These are phyloP conservation scores for Pongo pygmaeus DNA, from an alignment of 2,113 vertebrate species.

Conservation along the genomic window DNA sequence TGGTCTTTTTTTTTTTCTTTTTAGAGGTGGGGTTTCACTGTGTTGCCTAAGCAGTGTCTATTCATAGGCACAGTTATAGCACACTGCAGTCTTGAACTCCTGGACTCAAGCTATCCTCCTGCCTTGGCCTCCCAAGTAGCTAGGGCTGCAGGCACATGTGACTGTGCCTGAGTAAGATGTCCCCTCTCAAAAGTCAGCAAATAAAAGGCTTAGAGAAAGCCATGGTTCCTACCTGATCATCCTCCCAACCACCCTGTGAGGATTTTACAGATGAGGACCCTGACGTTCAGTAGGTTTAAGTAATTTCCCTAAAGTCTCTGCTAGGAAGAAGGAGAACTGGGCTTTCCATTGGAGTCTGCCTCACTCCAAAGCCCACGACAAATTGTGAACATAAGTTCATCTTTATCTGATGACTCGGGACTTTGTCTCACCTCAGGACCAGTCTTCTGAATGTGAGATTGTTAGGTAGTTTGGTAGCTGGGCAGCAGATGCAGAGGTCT, in stretches of 20 bases:
- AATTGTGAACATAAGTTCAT: neutral
- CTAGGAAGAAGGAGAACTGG: neutral
- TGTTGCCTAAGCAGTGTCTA: neutral
- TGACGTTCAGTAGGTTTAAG: neutral
- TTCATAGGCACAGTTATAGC: neutral
- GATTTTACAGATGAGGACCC: neutral
- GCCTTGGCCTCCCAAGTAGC: neutral
- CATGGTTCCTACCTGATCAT: neutral
- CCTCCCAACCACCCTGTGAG: neutral
- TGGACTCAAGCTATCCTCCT: neutral
- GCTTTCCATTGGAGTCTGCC: neutral
- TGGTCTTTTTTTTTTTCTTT: neutral
- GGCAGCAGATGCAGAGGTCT: neutral
- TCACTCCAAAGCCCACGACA: neutral
- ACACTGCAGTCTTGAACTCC: neutral
- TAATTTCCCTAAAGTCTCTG: neutral
- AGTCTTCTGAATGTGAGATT: neutral
- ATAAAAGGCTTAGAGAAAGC: neutral
- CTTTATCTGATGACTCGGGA: neutral
- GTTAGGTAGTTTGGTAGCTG: neutral
- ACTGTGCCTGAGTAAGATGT: neutral
- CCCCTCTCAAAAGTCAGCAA: neutral
- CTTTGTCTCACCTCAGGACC: neutral
- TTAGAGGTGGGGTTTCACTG: neutral
- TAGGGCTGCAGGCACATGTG: neutral